Evolutionary conservation across 2,113 vertebrate genomes (phyloP), one percentile per base, ranked within the genome.

Genomic region (Pundamilia nyererei): DNA sequence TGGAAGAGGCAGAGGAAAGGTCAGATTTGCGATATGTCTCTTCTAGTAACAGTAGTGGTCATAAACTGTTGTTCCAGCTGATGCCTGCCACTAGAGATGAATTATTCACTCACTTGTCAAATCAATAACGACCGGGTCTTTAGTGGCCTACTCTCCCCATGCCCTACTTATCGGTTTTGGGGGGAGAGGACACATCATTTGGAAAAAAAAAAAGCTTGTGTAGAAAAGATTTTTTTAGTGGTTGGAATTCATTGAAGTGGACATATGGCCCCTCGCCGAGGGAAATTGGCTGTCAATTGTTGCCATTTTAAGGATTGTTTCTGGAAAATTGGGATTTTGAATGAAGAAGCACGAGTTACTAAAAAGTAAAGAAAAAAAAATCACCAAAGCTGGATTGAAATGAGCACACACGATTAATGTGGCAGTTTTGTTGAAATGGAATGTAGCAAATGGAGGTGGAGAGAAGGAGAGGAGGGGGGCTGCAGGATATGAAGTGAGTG

Each of bases 91-190:
- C 84, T 60, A 85, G 82, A 91, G 83, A 95, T 96, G 80, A 96
- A 96, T 96, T 94, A 96, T 96, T 96, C 92, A 95, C 89, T 94
- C 93, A 85, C 94, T 94, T 95, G 94, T 95, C 94, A 95, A 95
- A 96, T 95, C 89, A 95, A 96, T 96, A 94, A 96, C 86, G 89
- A 94, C 89, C 70, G 88, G 87, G 90, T 87, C 91, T 91, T 94
- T 91, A 87, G 89, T 94, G 89, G 89, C 91, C 92, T 88, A 90
- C 94, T 94, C 94, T 94, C 70, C 85, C 90, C 90, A 83, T 95
- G 95, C 87, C 94, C 94, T 95, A 95, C 93, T 95, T 94, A 94
- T 95, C 26, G 84, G 89, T 92, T 90, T 82, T 79, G 70, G 86
- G 85, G 85, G 81, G 65, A 53, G 83, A 79, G 90, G 83, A 87